A percentile compares a stretch with the other conserved stretches of the same genome.
Evolutionary conservation across 2,113 vertebrate species (phyloP).

Genomic region (Naja naja): DNA sequence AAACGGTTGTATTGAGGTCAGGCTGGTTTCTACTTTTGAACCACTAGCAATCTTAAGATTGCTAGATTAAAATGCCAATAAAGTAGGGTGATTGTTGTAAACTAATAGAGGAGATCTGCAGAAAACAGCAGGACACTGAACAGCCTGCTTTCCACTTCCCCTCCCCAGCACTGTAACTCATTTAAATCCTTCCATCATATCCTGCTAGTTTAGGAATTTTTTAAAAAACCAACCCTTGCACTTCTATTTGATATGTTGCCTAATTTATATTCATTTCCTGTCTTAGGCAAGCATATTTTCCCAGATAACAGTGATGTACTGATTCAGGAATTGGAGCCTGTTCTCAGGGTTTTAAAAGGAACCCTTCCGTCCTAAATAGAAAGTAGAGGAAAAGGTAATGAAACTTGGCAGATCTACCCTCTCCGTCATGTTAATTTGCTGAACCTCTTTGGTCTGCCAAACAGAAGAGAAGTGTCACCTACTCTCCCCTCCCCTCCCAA

Average conservation of each 20-base stretch:
- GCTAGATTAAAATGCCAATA: not conserved
- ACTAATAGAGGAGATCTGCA: not conserved
- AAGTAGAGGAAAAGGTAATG: not conserved
- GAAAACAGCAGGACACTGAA: not conserved
- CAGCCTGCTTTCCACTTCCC: no score
- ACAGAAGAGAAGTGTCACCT: conserved; percentile 22
- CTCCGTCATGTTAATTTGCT: conserved; percentile 16
- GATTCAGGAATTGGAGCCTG: not conserved
- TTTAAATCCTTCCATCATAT: not conserved
- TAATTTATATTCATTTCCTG: not conserved
- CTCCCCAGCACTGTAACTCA: not conserved
- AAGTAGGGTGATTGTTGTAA: not conserved
- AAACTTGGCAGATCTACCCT: not conserved
- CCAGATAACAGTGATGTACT: not conserved
- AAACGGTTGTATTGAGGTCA: not conserved
- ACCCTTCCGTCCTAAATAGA: not conserved
- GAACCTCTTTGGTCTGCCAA: conserved; percentile 38
- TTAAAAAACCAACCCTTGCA: not conserved
- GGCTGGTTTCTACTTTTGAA: not conserved
- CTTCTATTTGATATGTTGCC: not conserved
- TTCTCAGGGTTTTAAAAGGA: not conserved
- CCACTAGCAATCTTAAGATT: not conserved
- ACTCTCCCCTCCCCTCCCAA: not conserved
- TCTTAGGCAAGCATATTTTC: not conserved
- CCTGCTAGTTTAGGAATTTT: not conserved